Percentiles rank a stretch among this genome's conserved stretches.
Conservation (phyloP, 2,797 vertebrate genomes). For the Fundulus diaphanus region DNA sequence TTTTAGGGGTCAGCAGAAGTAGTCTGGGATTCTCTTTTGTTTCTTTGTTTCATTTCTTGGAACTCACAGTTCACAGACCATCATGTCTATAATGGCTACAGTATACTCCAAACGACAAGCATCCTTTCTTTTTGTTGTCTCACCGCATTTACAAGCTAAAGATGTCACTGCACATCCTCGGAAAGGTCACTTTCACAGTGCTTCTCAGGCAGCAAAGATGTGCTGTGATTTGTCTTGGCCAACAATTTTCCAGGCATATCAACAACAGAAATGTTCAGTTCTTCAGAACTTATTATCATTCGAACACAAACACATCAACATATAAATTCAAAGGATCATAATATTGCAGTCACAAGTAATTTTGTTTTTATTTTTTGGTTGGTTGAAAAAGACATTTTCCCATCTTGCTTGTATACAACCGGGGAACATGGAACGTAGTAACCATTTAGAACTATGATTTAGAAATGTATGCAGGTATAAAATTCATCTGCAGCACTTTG, state of each 20-base stretch:
- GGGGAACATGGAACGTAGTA: too few relatives aligned
- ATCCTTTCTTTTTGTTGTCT: neutral
- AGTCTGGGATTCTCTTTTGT: constrained; percentile 2
- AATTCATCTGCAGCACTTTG: neutral
- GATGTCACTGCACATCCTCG: neutral
- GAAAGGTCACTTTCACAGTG: neutral
- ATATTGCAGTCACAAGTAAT: too few relatives aligned
- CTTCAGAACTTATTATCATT: too few relatives aligned
- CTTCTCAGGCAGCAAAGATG: neutral
- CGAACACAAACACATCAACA: neutral
- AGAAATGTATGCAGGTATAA: neutral
- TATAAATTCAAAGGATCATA: neutral
- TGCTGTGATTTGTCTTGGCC: neutral
- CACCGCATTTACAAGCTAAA: neutral
- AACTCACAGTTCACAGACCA: neutral
- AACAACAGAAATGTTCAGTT: neutral
- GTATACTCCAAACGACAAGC: neutral
- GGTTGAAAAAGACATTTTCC: neutral
- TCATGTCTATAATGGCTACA: neutral
- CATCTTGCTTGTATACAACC: neutral
- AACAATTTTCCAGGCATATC: neutral
- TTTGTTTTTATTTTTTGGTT: neutral
- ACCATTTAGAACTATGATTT: neutral
- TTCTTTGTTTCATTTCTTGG: neutral
- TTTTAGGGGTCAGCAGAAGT: neutral